phyloP scores from a whole-genome alignment of 1,140 invertebrate species.

The Scylla paramamosain region DNA sequence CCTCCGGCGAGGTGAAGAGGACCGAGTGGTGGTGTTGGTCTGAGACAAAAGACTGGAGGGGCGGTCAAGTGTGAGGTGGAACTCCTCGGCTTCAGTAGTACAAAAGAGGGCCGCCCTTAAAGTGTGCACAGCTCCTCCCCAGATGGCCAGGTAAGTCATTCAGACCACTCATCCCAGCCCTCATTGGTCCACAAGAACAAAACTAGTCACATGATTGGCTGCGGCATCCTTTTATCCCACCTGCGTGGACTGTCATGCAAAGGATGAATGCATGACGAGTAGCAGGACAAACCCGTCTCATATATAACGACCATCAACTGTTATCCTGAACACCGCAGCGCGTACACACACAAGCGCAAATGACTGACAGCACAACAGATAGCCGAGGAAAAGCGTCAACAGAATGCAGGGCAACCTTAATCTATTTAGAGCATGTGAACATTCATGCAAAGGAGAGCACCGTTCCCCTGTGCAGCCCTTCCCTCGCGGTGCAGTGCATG shows the following conservation, averaged over 20 bases:
- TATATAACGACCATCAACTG: neutral
- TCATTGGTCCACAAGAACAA: conserved; percentile 35
- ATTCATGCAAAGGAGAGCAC: neutral
- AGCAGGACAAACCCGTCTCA: neutral
- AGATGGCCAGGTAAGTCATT: conserved; percentile 46
- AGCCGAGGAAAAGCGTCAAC: neutral
- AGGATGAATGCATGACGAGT: neutral
- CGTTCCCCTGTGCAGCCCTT: neutral
- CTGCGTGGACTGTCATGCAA: conserved; percentile 5
- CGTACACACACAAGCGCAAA: neutral
- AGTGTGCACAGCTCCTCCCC: conserved; percentile 36
- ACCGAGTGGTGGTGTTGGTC: conserved; percentile 45
- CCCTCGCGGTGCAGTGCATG: neutral
- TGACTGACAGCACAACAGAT: neutral
- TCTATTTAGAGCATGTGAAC: conserved; percentile 4
- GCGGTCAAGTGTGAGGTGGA: conserved; percentile 41
- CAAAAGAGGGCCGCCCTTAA: conserved; percentile 39
- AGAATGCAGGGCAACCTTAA: neutral
- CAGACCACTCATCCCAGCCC: conserved; percentile 6
- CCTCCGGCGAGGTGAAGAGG: conserved; percentile 39
- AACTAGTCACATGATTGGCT: conserved; percentile 33
- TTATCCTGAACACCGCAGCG: neutral
- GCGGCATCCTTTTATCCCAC: neutral
- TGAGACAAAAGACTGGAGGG: conserved; percentile 55
- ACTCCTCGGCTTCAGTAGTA: conserved; percentile 44